Conservation (phyloP, 2,797 vertebrate species). For the Halcyon chelicuti region DNA sequence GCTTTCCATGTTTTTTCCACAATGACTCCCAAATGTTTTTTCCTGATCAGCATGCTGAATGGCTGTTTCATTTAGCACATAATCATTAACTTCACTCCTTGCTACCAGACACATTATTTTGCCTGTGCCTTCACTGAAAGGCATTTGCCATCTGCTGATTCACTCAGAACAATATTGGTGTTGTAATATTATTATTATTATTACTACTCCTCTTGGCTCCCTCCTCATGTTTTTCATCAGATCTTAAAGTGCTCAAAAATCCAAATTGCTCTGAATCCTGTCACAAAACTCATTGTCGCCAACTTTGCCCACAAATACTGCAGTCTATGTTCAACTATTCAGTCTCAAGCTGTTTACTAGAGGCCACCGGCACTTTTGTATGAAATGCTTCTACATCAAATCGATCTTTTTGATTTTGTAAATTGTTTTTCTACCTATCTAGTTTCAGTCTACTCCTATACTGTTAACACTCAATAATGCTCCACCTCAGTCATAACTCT, state of each 20-base stretch:
- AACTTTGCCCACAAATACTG: background rate
- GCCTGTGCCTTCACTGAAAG: conserved; percentile 31
- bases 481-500: background rate
- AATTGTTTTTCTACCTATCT: background rate
- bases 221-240: background rate
- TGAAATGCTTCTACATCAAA: background rate
- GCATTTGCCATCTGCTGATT: conserved; percentile 57
- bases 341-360: background rate
- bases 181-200: background rate
- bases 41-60: conserved; percentile 41
- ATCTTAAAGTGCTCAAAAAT: background rate
- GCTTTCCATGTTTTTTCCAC: conserved; percentile 68
- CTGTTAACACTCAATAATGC: background rate
- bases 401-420: background rate
- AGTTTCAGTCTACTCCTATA: background rate
- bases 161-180: background rate
- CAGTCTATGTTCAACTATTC: background rate
- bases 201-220: no score
- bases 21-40: conserved; percentile 69
- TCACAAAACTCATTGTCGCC: background rate
- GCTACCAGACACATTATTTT: conserved; percentile 49
- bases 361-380: background rate
- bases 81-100: conserved; percentile 50
- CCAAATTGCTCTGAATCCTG: background rate
- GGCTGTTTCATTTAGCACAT: conserved; percentile 69